Percentiles rank a stretch among this genome's conserved stretches.
phyloP scores from a whole-genome alignment of 2,888 invertebrate species.

The Spisula solida region DNA sequence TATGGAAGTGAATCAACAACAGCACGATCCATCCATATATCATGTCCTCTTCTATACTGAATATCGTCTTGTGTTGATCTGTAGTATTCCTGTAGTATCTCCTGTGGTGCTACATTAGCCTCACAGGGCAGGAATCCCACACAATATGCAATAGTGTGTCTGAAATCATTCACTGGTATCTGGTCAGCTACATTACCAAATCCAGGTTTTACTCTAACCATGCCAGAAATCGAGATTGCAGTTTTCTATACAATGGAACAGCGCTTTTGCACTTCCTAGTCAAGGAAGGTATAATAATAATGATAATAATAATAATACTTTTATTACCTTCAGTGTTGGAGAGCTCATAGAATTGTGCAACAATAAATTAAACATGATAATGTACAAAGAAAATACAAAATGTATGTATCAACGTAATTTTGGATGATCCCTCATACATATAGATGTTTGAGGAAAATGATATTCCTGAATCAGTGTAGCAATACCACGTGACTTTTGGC shows the following conservation, averaged over 20 bases:
- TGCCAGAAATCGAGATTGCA: constrained; percentile 20
- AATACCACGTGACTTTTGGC: too few relatives aligned
- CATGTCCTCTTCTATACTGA: neutral
- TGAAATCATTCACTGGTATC: neutral
- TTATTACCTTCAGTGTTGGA: too few relatives aligned
- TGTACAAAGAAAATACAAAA: too few relatives aligned
- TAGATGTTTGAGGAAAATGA: too few relatives aligned
- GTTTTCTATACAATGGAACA: constrained; percentile 37
- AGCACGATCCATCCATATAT: neutral
- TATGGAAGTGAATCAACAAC: constrained; percentile 26
- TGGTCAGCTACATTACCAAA: neutral
- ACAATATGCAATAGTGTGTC: neutral
- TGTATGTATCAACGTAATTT: too few relatives aligned
- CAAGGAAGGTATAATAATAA: too few relatives aligned
- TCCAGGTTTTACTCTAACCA: neutral
- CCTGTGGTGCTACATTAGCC: neutral
- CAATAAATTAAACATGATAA: too few relatives aligned
- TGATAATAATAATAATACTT: too few relatives aligned
- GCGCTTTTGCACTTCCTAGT: constrained; percentile 48
- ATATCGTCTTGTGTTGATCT: neutral
- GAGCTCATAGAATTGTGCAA: too few relatives aligned
- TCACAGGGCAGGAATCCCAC: neutral
- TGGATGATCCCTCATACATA: too few relatives aligned
- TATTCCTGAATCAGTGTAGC: too few relatives aligned
- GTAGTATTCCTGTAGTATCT: neutral